Evolutionary conservation across 2,797 vertebrate genomes (phyloP).

Genomic region (Gymnodraco acuticeps): DNA sequence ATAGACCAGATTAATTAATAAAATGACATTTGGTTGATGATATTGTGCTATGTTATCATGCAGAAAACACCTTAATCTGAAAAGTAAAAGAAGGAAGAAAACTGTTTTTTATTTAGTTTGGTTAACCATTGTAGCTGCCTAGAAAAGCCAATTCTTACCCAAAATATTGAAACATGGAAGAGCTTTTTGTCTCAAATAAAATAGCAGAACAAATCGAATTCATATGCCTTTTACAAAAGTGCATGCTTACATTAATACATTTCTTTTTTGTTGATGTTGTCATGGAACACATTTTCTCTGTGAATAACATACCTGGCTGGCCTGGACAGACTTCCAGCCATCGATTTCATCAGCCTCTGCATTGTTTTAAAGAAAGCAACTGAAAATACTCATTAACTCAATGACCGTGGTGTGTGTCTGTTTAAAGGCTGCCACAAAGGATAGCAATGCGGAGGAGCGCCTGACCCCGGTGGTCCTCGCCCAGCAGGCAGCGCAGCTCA

Average conservation of each 20-base stretch:
- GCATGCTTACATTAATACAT: background rate
- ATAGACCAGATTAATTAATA: background rate
- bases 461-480: conserved; percentile 92
- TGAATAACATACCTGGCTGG: background rate
- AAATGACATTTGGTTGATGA: background rate
- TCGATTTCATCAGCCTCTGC: background rate
- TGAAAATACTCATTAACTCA: background rate
- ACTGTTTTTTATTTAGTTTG: background rate
- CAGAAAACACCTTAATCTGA: background rate
- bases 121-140: background rate
- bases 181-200: background rate
- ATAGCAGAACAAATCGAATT: background rate
- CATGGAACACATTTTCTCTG: background rate
- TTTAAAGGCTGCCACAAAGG: conserved; percentile 87
- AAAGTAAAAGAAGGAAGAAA: no score
- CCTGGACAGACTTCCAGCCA: background rate
- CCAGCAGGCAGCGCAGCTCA: conserved; percentile 91
- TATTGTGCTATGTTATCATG: background rate
- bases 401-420: background rate
- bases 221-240: background rate
- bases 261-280: background rate
- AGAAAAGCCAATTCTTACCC: background rate
- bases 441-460: conserved; percentile 90
- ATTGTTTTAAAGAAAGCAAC: background rate
- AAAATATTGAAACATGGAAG: background rate